Evolutionary conservation across 2,888 invertebrate species (phyloP), one percentile per base, ranked within the genome.

Genomic region (Eledona agricola): DNA sequence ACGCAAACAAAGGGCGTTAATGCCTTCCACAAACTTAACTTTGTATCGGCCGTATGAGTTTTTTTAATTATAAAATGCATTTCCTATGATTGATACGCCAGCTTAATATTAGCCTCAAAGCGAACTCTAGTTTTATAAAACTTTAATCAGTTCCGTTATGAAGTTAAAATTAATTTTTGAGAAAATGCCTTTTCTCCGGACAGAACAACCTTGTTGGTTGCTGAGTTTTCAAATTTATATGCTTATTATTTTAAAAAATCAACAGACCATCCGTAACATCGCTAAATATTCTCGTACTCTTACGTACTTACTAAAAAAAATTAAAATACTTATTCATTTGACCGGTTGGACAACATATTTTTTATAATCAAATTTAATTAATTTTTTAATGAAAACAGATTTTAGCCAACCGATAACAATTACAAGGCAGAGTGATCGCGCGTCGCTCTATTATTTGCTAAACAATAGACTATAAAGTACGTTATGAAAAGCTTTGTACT

Each of bases 391-490:
- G 9, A 11, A 28, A 6, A n/a, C n/a, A n/a, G n/a, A n/a, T n/a
- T n/a, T n/a, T n/a, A n/a, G n/a, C n/a, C n/a, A n/a, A n/a, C n/a
- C n/a, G n/a, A n/a, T n/a, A n/a, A n/a, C n/a, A n/a, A n/a, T 40
- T 47, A 52, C 34, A 52, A 52, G n/a, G n/a, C 40, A 46, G 45
- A 45, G 31, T 45, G 45, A 40, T 43, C 29, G 32, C 19, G 17
- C 32, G 15, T 34, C 34, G 31, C 28, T 58, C 63, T 56, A 63
- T 61, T 63, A 60, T 63, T 59, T 61, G 50, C 22, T 49, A 55
- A 47, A 63, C 61, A 61, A 61, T 63, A 46, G 57, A 54, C 57
- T 51, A 61, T 60, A 61, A 59, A 60, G 55, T 57, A 61, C 60
- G 60, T 54, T 58, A 51, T 57, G 52, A 54, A 53, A 37, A 54